These are phyloP conservation scores for Machimus atricapillus DNA, from an alignment of 2,888 invertebrate genomes.

Conservation along the genomic window DNA sequence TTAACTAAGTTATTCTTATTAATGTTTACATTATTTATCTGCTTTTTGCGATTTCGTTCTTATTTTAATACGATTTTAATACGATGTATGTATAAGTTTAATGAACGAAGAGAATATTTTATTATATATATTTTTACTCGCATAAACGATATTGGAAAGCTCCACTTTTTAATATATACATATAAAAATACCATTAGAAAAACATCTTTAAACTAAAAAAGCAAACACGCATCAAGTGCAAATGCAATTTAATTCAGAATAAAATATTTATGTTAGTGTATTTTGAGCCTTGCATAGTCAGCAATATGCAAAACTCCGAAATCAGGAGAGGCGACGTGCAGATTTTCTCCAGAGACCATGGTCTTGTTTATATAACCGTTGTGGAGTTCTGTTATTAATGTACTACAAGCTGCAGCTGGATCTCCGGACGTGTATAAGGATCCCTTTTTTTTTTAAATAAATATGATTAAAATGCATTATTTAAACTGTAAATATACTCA, in stretches of 20 bases:
- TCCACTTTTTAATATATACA: too few species aligned
- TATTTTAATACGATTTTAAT: too few species aligned
- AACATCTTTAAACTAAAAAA: too few species aligned
- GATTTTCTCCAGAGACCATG: slow-evolving; percentile 64
- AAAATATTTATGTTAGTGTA: not conserved
- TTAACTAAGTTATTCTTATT: too few species aligned
- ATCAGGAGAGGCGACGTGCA: slow-evolving; percentile 63
- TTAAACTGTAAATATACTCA: not conserved
- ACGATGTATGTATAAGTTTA: too few species aligned
- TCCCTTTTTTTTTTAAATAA: not conserved
- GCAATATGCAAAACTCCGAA: slow-evolving; percentile 57
- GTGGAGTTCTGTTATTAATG: slow-evolving; percentile 67
- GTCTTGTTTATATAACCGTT: slow-evolving; percentile 66
- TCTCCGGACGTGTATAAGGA: slow-evolving; percentile 63
- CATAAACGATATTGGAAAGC: too few species aligned
- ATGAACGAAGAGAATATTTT: too few species aligned
- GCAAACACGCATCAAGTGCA: too few species aligned
- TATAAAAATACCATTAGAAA: not conserved
- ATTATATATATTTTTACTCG: too few species aligned
- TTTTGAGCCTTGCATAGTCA: slow-evolving; percentile 52
- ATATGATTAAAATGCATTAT: not conserved
- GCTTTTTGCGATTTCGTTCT: too few species aligned
- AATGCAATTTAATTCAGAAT: too few species aligned
- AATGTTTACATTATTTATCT: too few species aligned
- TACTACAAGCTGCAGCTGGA: slow-evolving; percentile 68